Evolutionary conservation across 2,113 vertebrate genomes (phyloP).

Genomic region (Axis porcinus): DNA sequence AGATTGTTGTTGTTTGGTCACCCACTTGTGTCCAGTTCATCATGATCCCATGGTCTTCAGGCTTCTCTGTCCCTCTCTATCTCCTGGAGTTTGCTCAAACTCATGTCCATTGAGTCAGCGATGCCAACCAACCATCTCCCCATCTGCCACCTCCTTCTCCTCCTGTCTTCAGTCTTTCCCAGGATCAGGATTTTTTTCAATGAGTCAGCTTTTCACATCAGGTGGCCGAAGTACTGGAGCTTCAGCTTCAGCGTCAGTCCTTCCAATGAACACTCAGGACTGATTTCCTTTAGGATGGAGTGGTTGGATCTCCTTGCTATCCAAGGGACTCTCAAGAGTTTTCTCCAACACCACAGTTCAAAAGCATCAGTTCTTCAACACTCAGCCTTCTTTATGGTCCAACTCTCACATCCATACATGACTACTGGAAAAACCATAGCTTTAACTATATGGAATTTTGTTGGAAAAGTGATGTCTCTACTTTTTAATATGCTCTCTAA

Average conservation of each 20-base stretch:
- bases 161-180: background rate
- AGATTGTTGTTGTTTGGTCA: background rate
- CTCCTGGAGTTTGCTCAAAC: background rate
- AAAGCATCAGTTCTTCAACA: background rate
- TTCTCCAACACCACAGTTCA: background rate
- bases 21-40: background rate
- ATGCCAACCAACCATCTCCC: accelerated
- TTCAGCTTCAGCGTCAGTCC: background rate
- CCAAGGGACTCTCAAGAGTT: background rate
- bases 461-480: background rate
- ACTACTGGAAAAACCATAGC: background rate
- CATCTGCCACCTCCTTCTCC: background rate
- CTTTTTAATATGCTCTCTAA: background rate
- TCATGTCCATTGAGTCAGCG: background rate
- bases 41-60: background rate
- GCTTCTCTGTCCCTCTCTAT: background rate
- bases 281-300: background rate
- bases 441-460: background rate
- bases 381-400: background rate
- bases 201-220: background rate
- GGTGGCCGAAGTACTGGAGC: background rate
- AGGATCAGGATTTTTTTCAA: background rate
- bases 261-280: background rate
- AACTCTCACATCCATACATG: background rate
- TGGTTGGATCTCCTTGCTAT: background rate